Percentiles rank a stretch among this genome's conserved stretches.
Conservation (phyloP, 1,140 invertebrate genomes). For the Drosophila prosaltans region DNA sequence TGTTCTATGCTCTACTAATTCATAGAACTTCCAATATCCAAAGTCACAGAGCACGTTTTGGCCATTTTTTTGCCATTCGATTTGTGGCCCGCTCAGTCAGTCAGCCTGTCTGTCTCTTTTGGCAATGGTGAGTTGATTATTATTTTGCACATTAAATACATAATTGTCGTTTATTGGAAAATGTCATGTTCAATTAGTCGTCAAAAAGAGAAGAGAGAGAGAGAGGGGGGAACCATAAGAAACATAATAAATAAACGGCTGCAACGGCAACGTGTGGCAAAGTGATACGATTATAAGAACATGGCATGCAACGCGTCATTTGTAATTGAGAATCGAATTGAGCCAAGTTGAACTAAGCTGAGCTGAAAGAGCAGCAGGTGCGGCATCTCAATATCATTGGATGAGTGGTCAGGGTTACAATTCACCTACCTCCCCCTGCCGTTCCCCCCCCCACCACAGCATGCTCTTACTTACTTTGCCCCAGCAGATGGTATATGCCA, state of each 20-base stretch:
- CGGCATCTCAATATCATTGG: constrained; percentile 10
- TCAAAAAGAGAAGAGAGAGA: constrained; percentile 27
- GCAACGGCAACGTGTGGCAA: constrained; percentile 4
- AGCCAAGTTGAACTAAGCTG: constrained; percentile 49
- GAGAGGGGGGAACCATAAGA: not conserved
- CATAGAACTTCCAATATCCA: constrained; percentile 38
- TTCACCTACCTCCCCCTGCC: not conserved
- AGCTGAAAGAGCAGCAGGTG: constrained; percentile 27
- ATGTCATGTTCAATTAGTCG: constrained; percentile 77
- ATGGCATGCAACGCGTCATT: constrained; percentile 52
- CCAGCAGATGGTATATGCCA: too few species aligned
- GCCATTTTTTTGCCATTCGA: constrained; percentile 3
- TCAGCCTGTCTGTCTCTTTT: not conserved
- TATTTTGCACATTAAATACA: constrained; percentile 52
- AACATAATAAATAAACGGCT: too few species aligned
- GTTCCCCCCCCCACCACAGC: too few species aligned
- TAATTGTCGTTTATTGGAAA: constrained; percentile 76
- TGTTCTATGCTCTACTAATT: constrained; percentile 50
- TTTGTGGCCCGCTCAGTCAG: not conserved
- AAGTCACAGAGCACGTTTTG: constrained; percentile 22
- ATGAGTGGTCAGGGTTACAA: constrained; percentile 3
- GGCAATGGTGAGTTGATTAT: constrained; percentile 57
- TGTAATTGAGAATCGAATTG: constrained; percentile 31
- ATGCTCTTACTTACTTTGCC: too few species aligned
- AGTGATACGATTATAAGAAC: constrained; percentile 26